A percentile compares a stretch with the other conserved stretches of the same genome.
These are phyloP conservation scores for Armadillidium nasatum DNA, from an alignment of 1,140 invertebrate species.

Conservation along the genomic window DNA sequence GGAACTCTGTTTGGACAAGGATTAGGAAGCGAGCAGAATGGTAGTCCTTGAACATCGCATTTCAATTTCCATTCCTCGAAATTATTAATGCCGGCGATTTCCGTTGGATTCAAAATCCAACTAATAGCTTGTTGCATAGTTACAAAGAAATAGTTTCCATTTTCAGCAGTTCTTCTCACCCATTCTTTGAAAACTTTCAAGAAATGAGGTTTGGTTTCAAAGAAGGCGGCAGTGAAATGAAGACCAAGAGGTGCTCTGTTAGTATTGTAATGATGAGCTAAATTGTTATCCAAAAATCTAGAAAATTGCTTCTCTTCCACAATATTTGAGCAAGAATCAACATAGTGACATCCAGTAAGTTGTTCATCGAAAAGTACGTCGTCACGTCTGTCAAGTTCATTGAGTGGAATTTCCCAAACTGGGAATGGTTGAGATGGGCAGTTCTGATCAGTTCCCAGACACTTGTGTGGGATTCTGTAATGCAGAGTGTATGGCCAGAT, in stretches of 20 bases:
- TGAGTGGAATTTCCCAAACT: slow-evolving; percentile 47
- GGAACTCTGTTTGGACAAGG: slow-evolving; percentile 43
- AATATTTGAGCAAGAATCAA: slow-evolving; percentile 48
- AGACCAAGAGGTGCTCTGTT: slow-evolving; percentile 49
- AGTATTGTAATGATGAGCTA: slow-evolving; percentile 49
- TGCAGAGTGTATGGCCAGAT: slow-evolving; percentile 54
- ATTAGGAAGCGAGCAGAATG: slow-evolving; percentile 45
- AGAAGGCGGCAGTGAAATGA: slow-evolving; percentile 49
- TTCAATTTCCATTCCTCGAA: slow-evolving; percentile 50
- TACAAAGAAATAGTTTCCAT: slow-evolving; percentile 51
- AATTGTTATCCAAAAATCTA: slow-evolving; percentile 49
- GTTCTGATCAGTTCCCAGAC: slow-evolving; percentile 47
- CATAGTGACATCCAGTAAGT: slow-evolving; percentile 47
- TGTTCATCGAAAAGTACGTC: slow-evolving; percentile 45
- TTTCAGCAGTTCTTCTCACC: slow-evolving; percentile 47
- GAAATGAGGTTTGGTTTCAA: slow-evolving; percentile 47
- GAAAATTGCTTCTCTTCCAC: slow-evolving; percentile 45
- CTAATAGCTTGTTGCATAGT: slow-evolving; percentile 61
- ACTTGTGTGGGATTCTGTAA: slow-evolving; percentile 51
- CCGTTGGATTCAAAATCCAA: slow-evolving; percentile 51
- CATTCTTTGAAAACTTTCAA: slow-evolving; percentile 47
- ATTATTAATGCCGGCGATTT: slow-evolving; percentile 49
- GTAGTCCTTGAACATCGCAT: slow-evolving; percentile 43
- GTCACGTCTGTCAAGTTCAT: slow-evolving; percentile 47
- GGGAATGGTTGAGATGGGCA: slow-evolving; percentile 46